Evolutionary conservation across 1,140 invertebrate species (phyloP).

Genomic region (Aphidius gifuensis): DNA sequence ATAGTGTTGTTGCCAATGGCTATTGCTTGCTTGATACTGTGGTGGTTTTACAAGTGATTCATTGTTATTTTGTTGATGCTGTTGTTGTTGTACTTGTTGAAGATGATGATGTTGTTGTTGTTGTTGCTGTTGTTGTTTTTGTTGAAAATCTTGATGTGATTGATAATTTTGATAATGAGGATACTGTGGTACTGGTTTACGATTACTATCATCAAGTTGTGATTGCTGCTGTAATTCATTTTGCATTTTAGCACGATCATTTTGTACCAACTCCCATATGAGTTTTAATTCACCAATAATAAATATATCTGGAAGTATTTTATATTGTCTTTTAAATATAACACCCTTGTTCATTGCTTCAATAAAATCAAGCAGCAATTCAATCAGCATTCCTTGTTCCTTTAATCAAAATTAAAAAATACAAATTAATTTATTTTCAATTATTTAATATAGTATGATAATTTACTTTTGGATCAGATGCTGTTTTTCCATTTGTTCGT

Average conservation of each 20-base stretch:
- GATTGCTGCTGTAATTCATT: conserved; percentile 29
- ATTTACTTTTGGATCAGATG: conserved; percentile 57
- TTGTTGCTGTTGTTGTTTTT: conserved; percentile 23
- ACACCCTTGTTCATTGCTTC: conserved; percentile 67
- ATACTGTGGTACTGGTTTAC: conserved; percentile 34
- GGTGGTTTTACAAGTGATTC: conserved; percentile 13
- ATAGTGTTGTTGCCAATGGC: conserved; percentile 23
- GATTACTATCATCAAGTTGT: conserved; percentile 37
- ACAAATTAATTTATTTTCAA: too few relatives aligned
- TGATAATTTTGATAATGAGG: conserved; percentile 29
- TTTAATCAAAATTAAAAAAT: conserved; percentile 45
- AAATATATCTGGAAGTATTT: conserved; percentile 66
- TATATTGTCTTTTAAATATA: conserved; percentile 57
- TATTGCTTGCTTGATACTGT: conserved; percentile 3
- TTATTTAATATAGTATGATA: too few relatives aligned
- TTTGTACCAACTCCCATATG: conserved; percentile 67
- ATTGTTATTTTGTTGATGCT: conserved; percentile 14
- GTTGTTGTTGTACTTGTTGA: conserved; percentile 6
- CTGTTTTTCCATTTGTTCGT: conserved; percentile 64
- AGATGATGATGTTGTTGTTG: conserved; percentile 16
- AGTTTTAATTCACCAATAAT: conserved; percentile 70
- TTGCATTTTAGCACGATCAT: conserved; percentile 58
- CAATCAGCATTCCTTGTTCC: conserved; percentile 64
- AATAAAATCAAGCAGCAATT: conserved; percentile 67
- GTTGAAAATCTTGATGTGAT: conserved; percentile 27